Base-by-base conservation (phyloP, 2,888 invertebrate species). In the Caenorhabditis becei region DNA sequence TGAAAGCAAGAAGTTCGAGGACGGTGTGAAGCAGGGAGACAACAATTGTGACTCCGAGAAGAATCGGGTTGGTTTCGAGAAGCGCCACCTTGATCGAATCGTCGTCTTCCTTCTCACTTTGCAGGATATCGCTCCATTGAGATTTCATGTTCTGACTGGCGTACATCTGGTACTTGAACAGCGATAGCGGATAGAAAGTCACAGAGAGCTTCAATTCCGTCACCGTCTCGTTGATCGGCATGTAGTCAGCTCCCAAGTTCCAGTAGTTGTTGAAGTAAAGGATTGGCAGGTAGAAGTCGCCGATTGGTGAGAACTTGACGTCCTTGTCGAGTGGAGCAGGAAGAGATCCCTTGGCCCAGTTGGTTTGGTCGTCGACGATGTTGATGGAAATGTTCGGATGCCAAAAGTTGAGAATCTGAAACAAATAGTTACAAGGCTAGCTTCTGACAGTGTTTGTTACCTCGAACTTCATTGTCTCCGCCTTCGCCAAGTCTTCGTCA, bases 131-230 rank as follows among this genome's bases (percentile, higher is more conserved):
- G 5, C 87, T 83, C 91, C 91, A 91, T 79, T 89, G 87, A 67
- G 83, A 85, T 23, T 80, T 83, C 87, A 88, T 88, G 79, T 95
- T 94, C 92, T 99, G 99, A 7, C 98, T 97, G 2, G 97, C 95
- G 92, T 98, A 99, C 88, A 99, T 92, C 92, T 99, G 99, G 97
- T 97, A 99, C 92, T 96, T 97, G 92, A 99, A 96, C 88, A 99
- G 93, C 71, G 96, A 96, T 80, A 99, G 92, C 0, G 99, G 99
- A 91, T 96, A 90, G 88, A 91, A 93, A 2, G 92, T 92, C 65
- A 93, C 83, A 70, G 93, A 92, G 82, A 93, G 87, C 47, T 90
- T 89, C 35, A 91, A 44, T 23, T 85, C 81, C 28, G 84, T 94
- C 10, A 95, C 94, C 0, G 96, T 95, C 66, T 95, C 94, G 92